These are phyloP conservation scores for Pachypsylla venusta DNA, from an alignment of 1,140 invertebrate genomes.

Conservation along the genomic window DNA sequence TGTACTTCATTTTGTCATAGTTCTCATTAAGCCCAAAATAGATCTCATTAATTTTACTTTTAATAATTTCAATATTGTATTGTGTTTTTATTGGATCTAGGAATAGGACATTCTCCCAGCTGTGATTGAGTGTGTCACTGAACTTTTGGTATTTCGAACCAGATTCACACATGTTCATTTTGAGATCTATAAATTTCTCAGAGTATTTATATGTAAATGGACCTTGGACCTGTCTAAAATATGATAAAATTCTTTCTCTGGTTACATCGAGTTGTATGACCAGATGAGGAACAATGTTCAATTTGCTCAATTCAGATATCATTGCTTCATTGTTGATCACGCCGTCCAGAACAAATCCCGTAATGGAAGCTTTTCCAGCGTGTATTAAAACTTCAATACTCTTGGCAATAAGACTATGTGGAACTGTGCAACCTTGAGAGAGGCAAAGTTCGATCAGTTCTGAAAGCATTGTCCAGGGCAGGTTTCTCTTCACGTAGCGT, in stretches of 20 bases:
- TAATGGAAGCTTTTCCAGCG: neutral
- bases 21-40: neutral
- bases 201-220: neutral
- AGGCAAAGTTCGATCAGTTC: neutral
- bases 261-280: neutral
- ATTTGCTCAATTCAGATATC: neutral
- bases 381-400: neutral
- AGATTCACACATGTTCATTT: neutral
- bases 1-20: neutral
- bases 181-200: neutral
- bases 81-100: neutral
- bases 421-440: neutral
- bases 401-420: neutral
- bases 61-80: neutral
- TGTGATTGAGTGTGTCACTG: neutral
- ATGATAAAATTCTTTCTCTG: neutral
- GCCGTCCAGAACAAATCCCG: neutral
- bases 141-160: neutral
- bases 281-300: constrained; percentile 1
- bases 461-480: neutral
- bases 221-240: neutral
- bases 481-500: neutral
- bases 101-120: neutral
- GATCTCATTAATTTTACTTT: neutral
- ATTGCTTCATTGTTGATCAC: neutral